Conservation (phyloP, 2,888 invertebrate species). For the Torymus texanus region DNA sequence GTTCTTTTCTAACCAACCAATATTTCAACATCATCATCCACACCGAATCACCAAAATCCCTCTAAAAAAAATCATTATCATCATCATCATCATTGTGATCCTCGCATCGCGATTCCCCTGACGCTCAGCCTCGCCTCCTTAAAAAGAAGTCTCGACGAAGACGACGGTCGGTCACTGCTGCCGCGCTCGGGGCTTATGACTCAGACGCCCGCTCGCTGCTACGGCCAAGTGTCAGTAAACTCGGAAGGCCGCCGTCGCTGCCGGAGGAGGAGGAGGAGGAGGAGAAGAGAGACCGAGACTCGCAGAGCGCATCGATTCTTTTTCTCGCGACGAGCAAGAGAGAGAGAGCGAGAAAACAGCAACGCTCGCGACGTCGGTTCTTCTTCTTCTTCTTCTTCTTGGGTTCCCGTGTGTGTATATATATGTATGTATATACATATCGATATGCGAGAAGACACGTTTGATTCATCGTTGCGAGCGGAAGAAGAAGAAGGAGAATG, state of each 20-base stretch:
- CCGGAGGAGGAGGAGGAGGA: background rate
- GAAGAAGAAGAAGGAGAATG: no score
- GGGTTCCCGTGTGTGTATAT: no score
- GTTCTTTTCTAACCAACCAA: no score
- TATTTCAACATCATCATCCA: no score
- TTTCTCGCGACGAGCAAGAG: conserved; percentile 25
- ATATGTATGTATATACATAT: no score
- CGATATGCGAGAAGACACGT: no score
- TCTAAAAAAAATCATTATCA: no score
- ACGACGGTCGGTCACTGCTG: background rate
- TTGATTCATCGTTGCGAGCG: no score
- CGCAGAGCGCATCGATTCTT: conserved; percentile 42
- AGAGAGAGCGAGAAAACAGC: background rate
- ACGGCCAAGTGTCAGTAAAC: conserved; percentile 54
- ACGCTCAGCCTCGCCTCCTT: background rate
- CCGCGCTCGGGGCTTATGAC: background rate
- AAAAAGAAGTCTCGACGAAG: background rate
- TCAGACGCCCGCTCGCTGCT: background rate
- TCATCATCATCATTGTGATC: no score
- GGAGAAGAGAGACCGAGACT: background rate
- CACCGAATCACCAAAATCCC: no score
- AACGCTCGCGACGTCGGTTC: background rate
- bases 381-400: background rate
- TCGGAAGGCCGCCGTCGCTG: conserved; percentile 43
- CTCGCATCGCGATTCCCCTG: no score